Evolutionary conservation across 2,113 vertebrate species (phyloP).

Genomic region (Axis porcinus): DNA sequence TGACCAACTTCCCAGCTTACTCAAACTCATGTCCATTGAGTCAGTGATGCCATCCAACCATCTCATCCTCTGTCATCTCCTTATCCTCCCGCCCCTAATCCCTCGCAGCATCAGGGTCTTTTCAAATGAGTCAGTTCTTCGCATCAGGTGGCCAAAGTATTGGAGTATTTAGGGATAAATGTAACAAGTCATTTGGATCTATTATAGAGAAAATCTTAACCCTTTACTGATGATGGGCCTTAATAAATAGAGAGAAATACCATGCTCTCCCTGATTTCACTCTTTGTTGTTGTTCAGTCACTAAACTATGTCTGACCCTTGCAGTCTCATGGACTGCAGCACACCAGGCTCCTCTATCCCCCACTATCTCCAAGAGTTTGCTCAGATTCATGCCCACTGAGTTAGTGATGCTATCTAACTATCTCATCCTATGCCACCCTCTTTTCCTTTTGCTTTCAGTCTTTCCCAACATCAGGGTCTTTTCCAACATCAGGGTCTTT

Average conservation of each 20-base stretch:
- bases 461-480: not conserved
- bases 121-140: no score
- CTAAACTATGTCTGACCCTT: not conserved
- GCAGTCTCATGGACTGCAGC: not conserved
- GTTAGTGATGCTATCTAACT: not conserved
- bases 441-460: not conserved
- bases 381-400: not conserved
- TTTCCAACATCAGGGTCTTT: not conserved
- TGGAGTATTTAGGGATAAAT: not conserved
- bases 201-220: not conserved
- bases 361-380: not conserved
- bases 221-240: not conserved
- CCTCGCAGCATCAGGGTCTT: no score
- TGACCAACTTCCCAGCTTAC: no score
- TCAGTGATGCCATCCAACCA: no score
- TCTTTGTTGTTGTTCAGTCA: not conserved
- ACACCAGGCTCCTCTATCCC: not conserved
- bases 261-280: not conserved
- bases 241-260: not conserved
- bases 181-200: not conserved
- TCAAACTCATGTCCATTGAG: no score
- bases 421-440: not conserved
- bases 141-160: no score
- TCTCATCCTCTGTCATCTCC: no score
- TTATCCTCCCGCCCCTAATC: no score